Percentiles rank a stretch among this genome's conserved stretches.
Evolutionary conservation across 2,113 vertebrate species (phyloP).

Genomic region (Columba livia): DNA sequence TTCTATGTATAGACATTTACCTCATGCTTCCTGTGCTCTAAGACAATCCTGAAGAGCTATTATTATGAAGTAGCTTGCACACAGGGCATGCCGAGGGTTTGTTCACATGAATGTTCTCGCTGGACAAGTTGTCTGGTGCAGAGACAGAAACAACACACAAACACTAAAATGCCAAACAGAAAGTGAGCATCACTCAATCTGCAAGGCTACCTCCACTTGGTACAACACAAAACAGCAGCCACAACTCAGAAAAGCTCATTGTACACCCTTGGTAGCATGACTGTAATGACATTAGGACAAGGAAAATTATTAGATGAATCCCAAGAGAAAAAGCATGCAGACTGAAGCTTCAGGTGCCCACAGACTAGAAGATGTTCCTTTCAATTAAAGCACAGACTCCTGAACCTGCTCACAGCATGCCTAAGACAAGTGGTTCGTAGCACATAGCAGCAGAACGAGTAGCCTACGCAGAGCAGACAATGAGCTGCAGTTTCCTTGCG

Average conservation of each 20-base stretch:
- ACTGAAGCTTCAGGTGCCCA: not conserved
- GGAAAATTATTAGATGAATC: not conserved
- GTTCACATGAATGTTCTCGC: fast-evolving
- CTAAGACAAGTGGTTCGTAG: not conserved
- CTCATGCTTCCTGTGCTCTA: not conserved
- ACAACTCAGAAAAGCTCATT: not conserved
- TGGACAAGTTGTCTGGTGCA: not conserved
- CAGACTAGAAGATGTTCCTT: not conserved
- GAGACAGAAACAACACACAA: not conserved
- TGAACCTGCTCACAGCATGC: not conserved
- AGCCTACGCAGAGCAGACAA: not conserved
- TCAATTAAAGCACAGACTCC: not conserved
- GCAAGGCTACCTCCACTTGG: not conserved
- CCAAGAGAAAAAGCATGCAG: not conserved
- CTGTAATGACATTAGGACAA: not conserved
- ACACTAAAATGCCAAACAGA: not conserved
- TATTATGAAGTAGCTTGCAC: not conserved
- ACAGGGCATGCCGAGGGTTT: not conserved
- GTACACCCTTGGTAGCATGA: not conserved
- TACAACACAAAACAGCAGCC: not conserved
- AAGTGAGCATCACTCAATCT: not conserved
- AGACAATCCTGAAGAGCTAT: not conserved
- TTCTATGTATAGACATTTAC: not conserved
- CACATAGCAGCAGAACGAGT: not conserved
- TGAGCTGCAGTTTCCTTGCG: not conserved